Conservation (phyloP, 2,797 vertebrate genomes). For the Sebastes kiyomatsui region DNA sequence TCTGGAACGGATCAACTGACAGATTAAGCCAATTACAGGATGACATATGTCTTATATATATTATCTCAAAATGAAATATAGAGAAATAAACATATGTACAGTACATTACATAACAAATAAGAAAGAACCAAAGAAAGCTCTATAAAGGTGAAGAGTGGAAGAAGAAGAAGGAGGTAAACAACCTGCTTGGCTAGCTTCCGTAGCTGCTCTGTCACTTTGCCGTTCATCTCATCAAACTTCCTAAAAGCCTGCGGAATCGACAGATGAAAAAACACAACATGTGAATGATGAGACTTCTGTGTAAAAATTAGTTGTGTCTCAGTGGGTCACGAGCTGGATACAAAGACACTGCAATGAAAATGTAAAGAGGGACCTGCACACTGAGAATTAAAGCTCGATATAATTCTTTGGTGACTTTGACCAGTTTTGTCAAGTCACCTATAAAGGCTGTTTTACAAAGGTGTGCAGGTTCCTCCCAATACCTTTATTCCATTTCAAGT, state of each 20-base stretch:
- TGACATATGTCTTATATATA: background rate
- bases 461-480: too few species aligned
- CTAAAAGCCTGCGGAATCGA: conserved; percentile 84
- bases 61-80: background rate
- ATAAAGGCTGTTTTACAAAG: too few species aligned
- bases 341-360: background rate
- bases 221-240: conserved; percentile 91
- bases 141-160: too few species aligned
- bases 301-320: too few species aligned
- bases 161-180: background rate
- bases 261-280: background rate
- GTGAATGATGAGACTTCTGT: background rate
- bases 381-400: background rate
- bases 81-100: background rate
- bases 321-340: background rate
- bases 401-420: background rate
- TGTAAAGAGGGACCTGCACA: background rate
- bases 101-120: background rate
- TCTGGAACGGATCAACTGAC: background rate
- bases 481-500: background rate
- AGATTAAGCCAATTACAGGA: background rate
- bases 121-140: background rate
- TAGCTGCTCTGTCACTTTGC: conserved; percentile 88
- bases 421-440: background rate
- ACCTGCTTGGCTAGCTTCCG: conserved; percentile 91